phyloP scores from a whole-genome alignment of 2,888 invertebrate species.

The Caenorhabditis japonica region DNA sequence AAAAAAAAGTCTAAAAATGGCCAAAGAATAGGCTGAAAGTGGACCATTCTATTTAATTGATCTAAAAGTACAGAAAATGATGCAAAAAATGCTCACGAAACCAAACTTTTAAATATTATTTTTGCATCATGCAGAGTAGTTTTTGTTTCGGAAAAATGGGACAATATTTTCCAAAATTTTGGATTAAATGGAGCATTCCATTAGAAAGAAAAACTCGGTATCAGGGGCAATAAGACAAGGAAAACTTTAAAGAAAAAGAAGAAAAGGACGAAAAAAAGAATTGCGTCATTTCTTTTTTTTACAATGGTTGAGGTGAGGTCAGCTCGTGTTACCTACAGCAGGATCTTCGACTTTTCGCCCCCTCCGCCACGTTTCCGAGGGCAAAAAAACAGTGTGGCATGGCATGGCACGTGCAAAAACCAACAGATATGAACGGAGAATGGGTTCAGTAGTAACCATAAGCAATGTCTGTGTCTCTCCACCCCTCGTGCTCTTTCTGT shows the following conservation, averaged over 20 bases:
- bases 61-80: constrained; percentile 3
- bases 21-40: no score
- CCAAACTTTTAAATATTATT: no score
- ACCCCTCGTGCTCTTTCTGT: constrained; percentile 3
- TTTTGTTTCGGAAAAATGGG: no score
- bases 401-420: constrained; percentile 10
- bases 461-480: constrained; percentile 25
- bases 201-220: no score
- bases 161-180: no score
- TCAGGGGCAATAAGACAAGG: constrained; percentile 1
- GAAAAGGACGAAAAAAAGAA: constrained; percentile 12
- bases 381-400: constrained; percentile 9
- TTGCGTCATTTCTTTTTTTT: constrained; percentile 40
- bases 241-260: constrained; percentile 27
- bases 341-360: background rate
- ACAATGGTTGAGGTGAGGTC: constrained; percentile 37
- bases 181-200: constrained; percentile 19
- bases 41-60: no score
- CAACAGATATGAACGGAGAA: constrained; percentile 27
- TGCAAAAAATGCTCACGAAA: constrained; percentile 24
- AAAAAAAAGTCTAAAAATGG: no score
- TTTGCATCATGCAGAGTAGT: no score
- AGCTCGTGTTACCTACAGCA: constrained; percentile 49
- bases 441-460: constrained; percentile 35
- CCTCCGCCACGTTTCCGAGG: background rate